Evolutionary conservation across 2,797 vertebrate species (phyloP), one percentile per base, ranked within the genome.

Genomic region (Acomys russatus): DNA sequence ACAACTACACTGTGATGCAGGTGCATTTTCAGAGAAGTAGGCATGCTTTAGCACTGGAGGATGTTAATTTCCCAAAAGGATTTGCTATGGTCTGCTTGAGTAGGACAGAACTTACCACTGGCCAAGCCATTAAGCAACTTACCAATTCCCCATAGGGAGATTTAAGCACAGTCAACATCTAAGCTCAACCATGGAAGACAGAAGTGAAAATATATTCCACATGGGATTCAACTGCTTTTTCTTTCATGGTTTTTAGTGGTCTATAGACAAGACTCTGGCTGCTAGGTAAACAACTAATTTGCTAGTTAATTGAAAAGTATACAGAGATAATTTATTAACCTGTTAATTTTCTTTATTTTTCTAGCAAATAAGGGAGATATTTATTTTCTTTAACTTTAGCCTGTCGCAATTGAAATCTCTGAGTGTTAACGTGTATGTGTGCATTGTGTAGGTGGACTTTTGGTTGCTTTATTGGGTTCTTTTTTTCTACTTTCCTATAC

Each of bases 271-370:
- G 33, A 7, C 12, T 93, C 44, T 38, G 64, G 23, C 23, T 68
- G 18, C 11, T 85, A 79, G 35, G 20, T 83, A 96, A 93, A 95
- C 51, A 92, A 85, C 30, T 33, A 88, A 82, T 96, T 94, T 88
- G 15, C 63, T 61, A 87, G n/a, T 61, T 94, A 17, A 95, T 61
- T 90, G 80, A 96, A 92, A 70, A 30, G 3, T 88, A 78, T 44
- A 63, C 70, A 71, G 38, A 35, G 20, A 59, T 73, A 35, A 87
- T 92, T 90, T 86, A 79, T 28, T 92, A 49, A 71, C 56, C 77
- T 94, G 23, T 51, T 85, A 56, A 30, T 73, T 94, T 83, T 96
- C 15, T 86, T 93, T 93, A 15, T 86, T 89, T 6, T 11, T 83
- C 44, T 93, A 63, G 51, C 25, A 92, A 49, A 73, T 73, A 76